Base-by-base conservation (phyloP, 2,797 vertebrate species). In the Bradypodion ventrale region DNA sequence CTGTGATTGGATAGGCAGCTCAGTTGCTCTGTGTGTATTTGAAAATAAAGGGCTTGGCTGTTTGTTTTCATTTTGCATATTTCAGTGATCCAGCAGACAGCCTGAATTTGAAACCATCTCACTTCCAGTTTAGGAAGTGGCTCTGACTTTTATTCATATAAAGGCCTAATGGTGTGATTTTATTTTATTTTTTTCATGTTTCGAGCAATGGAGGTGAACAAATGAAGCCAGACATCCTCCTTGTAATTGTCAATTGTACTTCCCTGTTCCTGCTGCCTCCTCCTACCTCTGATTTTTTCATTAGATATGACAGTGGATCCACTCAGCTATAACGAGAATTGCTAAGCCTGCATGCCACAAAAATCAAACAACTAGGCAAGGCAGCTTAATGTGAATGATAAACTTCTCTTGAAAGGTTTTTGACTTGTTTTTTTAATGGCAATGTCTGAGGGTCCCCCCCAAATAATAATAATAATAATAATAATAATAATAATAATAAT, bases 151-250 rank as follows among this genome's bases (percentile, higher is more conserved):
- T 1, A 9, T 78, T 65, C 16, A 0, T 1, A 35, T 16, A 72
- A 2, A 16, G 3, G 37, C 5, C 7, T 46, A 35, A 59, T 74
- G 63, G 49, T 49, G 46, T 49, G 46, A 46, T 49, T 49, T 49
- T 8, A 7, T 49, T 49, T 8, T 49, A 7, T 49, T 12, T 49
- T 37, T 49, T 8, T 49, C 8, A 49, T 4, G 16, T 62, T 72
- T 46, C 32, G 2, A 79, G 35, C 21, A 25, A 35, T 0, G 21
- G 9, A 3, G 9, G 1, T 4, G 7, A 80, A 1, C 10, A 15
- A 62, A 46, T 0, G 52, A 63, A 1, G 21, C 27, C n/a, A 42
- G 15, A 3, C 60, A 25, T 0, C 0, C 25, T 19, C 37, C 15
- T 13, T 4, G 0, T 6, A 52, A 59, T 70, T 19, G 27, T 42